phyloP scores from a whole-genome alignment of 1,140 invertebrate species.

The Eurosta solidaginis region DNA sequence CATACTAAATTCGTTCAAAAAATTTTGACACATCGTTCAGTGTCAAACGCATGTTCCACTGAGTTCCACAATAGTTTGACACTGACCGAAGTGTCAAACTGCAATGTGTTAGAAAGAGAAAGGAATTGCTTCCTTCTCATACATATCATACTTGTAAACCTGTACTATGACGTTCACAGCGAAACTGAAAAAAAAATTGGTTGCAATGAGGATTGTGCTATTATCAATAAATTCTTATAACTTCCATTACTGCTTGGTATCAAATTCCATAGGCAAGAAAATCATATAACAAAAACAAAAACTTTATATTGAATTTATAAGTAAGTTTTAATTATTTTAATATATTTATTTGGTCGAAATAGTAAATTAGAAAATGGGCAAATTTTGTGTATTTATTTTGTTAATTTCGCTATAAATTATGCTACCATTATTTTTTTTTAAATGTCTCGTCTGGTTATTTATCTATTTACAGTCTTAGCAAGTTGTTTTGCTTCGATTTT shows the following conservation, averaged over 20 bases:
- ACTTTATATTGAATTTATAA: too few species aligned
- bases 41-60: too few species aligned
- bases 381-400: not conserved
- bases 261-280: too few species aligned
- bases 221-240: too few species aligned
- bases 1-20: too few species aligned
- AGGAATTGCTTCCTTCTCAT: conserved; percentile 49
- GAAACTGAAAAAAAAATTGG: too few species aligned
- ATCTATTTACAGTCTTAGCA: conserved; percentile 29
- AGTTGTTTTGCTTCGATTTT: not conserved
- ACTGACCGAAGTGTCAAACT: too few species aligned
- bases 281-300: too few species aligned
- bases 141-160: conserved; percentile 36
- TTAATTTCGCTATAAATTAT: not conserved
- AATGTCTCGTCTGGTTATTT: not conserved
- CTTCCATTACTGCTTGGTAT: too few species aligned
- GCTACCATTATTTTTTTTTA: not conserved
- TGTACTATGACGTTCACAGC: conserved; percentile 11
- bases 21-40: too few species aligned
- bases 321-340: not conserved
- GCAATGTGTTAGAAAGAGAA: conserved; percentile 51
- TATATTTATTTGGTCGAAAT: not conserved
- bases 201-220: too few species aligned
- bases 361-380: not conserved
- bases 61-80: too few species aligned